phyloP scores from a whole-genome alignment of 2,797 vertebrate genomes.

The Urophycis tenuis region DNA sequence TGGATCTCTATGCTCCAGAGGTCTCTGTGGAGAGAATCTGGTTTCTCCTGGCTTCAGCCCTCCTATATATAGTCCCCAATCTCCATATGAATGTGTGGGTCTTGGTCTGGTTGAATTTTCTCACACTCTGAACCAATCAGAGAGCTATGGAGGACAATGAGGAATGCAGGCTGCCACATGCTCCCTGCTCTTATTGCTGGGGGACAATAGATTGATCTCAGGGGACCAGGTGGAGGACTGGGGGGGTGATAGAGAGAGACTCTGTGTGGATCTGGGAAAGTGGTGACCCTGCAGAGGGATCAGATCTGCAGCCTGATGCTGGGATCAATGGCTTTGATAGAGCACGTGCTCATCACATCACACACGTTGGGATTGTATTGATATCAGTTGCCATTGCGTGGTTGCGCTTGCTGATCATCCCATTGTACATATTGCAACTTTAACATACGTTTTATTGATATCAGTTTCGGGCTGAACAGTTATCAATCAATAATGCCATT shows the following conservation, averaged over 20 bases:
- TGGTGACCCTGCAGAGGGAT: slow-evolving; percentile 31
- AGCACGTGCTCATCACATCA: slow-evolving; percentile 35
- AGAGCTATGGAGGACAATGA: slow-evolving; percentile 51
- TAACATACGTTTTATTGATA: too few species aligned
- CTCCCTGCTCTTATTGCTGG: slow-evolving; percentile 32
- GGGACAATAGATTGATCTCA: slow-evolving; percentile 30
- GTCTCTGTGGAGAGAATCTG: slow-evolving; percentile 53
- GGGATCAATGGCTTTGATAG: slow-evolving; percentile 44
- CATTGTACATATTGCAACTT: too few species aligned
- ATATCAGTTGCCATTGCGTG: too few species aligned
- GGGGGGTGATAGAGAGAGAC: slow-evolving; percentile 24
- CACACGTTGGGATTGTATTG: slow-evolving; percentile 19
- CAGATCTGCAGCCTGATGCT: slow-evolving; percentile 41
- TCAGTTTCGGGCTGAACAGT: background rate
- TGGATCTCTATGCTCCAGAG: slow-evolving; percentile 56
- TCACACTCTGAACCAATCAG: slow-evolving; percentile 84
- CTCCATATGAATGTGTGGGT: slow-evolving; percentile 79
- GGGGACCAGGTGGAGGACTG: slow-evolving; percentile 29
- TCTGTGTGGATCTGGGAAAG: slow-evolving; percentile 39
- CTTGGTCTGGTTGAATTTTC: slow-evolving; percentile 69
- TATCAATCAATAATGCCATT: background rate
- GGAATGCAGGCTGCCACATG: slow-evolving; percentile 40
- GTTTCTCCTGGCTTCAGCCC: slow-evolving; percentile 45
- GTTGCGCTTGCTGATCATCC: too few species aligned
- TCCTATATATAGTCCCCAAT: slow-evolving; percentile 64